Conservation (phyloP, 2,113 vertebrate species). For the Malurus alboscapulatus region DNA sequence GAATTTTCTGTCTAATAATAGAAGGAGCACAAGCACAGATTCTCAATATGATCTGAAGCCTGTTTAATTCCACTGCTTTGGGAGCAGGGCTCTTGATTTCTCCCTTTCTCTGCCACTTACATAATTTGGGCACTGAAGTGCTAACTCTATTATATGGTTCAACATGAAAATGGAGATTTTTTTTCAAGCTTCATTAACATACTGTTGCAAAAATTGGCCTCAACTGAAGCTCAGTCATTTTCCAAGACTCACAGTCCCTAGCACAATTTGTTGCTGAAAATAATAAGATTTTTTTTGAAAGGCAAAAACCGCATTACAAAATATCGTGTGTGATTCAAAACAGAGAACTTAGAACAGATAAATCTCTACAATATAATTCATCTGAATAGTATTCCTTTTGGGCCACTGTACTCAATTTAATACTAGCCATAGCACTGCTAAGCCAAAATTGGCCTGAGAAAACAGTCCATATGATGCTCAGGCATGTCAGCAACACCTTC, state of each 20-base stretch:
- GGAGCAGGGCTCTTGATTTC: constrained; percentile 40
- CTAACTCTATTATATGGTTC: constrained; percentile 56
- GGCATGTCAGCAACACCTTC: background rate
- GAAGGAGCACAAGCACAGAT: constrained; percentile 20
- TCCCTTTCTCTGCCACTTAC: constrained; percentile 45
- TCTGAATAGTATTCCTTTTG: background rate
- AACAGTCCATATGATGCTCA: background rate
- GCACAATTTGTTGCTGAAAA: background rate
- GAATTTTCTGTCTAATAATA: constrained; percentile 38
- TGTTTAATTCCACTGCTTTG: constrained; percentile 50
- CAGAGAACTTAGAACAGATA: background rate
- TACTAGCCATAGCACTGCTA: background rate
- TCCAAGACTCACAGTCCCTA: background rate
- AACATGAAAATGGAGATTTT: constrained; percentile 38
- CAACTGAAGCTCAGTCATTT: constrained; percentile 37
- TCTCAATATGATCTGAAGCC: constrained; percentile 34
- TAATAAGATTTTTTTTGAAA: background rate
- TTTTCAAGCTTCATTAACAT: constrained; percentile 50
- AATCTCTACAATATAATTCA: background rate
- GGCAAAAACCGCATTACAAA: background rate
- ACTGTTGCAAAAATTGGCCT: constrained; percentile 35
- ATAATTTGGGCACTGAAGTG: constrained; percentile 61
- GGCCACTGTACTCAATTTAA: background rate
- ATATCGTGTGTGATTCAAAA: background rate
- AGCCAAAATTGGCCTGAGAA: background rate